Evolutionary conservation across 2,888 invertebrate species (phyloP).

Genomic region (Caenorhabditis imperialis): DNA sequence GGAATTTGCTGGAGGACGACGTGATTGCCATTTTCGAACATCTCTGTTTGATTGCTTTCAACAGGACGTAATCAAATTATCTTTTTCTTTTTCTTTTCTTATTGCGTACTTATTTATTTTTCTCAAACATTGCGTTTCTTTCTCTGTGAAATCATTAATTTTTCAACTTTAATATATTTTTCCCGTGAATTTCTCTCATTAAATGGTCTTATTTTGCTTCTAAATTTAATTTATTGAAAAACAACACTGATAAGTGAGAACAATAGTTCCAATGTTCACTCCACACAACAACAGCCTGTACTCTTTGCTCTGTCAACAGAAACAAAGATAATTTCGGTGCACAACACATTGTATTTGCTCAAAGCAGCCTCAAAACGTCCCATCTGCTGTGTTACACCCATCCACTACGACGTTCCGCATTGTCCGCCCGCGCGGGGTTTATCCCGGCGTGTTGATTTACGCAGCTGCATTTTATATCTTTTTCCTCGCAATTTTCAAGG

Average conservation of each 20-base stretch:
- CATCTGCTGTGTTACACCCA: slow-evolving; percentile 1
- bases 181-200: too few species aligned
- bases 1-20: slow-evolving; percentile 5
- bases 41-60: slow-evolving; percentile 16
- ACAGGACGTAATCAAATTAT: not conserved
- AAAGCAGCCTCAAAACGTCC: slow-evolving; percentile 8
- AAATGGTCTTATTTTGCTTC: too few species aligned
- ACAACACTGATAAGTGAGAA: too few species aligned
- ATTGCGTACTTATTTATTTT: not conserved
- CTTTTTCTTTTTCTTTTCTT: slow-evolving; percentile 8
- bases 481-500: not conserved
- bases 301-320: slow-evolving; percentile 9
- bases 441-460: slow-evolving; percentile 1
- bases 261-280: too few species aligned
- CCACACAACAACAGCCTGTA: too few species aligned
- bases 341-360: slow-evolving; percentile 25
- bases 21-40: slow-evolving; percentile 31
- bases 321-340: slow-evolving; percentile 14
- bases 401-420: slow-evolving; percentile 29
- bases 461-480: slow-evolving; percentile 4
- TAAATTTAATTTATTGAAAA: too few species aligned
- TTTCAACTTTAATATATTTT: too few species aligned
- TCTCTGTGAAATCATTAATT: too few species aligned
- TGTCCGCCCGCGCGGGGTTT: slow-evolving; percentile 32
- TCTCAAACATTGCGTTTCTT: too few species aligned